Base-by-base conservation (phyloP, 2,797 vertebrate species). In the Prunella strophiata region DNA sequence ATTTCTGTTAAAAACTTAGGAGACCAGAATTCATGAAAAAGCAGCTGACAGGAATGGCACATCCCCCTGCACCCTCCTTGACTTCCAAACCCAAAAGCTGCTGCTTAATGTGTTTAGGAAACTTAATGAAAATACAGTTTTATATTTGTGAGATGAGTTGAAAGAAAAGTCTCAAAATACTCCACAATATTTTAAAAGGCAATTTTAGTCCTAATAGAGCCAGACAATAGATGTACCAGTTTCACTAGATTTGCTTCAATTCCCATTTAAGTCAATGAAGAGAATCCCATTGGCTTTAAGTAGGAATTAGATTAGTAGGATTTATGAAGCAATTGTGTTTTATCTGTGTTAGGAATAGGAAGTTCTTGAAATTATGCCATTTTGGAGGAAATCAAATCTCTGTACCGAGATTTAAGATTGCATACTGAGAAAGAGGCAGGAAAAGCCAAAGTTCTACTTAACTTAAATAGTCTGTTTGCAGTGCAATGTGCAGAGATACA, bases 191-290 rank as follows among this genome's bases (percentile, higher is more conserved):
- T 87, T 93, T 85, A 93, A 82, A 91, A 89, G 52, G 40, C 21
- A 73, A 76, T 96, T 91, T 94, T 85, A 94, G 9, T 76, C 23
- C 67, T 87, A 87, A 76, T 79, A 55, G 63, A 92, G 84, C 34
- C 57, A 85, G 55, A 80, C 23, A 90, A 80, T 88, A 88, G 68
- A 80, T 55, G 55, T 89, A 85, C 74, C 59, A 63, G 91, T 93
- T 73, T 95, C 92, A 93, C 77, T 91, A 93, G 92, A 52, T 87
- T 95, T 93, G 52, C 89, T 93, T 85, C 81, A 55, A 25, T 89
- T 96, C 75, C 87, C 72, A 67, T 76, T 90, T 91, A 67, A 94
- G 40, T 89, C 91, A 95, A 89, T 59, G 77, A 48, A 92, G 84
- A 89, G 81, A 79, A 91, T 91, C 81, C 67, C 63, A 79, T 5